Percentiles rank a stretch among this genome's conserved stretches.
Conservation (phyloP, 2,888 invertebrate species). For the Mythimna albipuncta region DNA sequence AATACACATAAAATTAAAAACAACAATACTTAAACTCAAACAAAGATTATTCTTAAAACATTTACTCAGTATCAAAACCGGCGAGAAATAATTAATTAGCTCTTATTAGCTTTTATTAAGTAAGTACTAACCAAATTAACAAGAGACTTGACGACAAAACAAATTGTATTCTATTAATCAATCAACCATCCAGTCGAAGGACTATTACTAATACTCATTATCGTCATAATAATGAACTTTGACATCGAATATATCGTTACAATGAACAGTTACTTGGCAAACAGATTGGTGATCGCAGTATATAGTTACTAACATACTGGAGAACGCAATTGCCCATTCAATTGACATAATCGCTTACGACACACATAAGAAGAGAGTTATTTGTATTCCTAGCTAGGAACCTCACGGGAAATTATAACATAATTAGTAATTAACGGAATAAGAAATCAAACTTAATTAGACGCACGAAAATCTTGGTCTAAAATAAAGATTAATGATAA, state of each 20-base stretch:
- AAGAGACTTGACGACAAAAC: neutral
- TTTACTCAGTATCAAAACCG: neutral
- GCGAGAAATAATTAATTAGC: neutral
- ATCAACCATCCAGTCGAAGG: neutral
- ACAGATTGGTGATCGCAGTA: slow-evolving; percentile 30
- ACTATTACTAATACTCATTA: neutral
- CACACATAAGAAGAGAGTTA: slow-evolving; percentile 10
- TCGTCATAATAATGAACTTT: slow-evolving; percentile 17
- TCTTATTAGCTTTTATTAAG: neutral
- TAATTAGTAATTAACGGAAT: slow-evolving; percentile 8
- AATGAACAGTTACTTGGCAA: slow-evolving; percentile 42
- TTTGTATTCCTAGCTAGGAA: slow-evolving; percentile 26
- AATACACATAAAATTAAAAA: too few species aligned
- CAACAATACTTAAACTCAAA: too few species aligned
- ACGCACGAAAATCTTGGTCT: neutral
- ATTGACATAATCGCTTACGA: slow-evolving; percentile 31
- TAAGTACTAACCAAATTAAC: neutral
- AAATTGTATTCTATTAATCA: neutral
- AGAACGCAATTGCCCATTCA: slow-evolving; percentile 38
- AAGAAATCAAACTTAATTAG: neutral
- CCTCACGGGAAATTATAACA: slow-evolving; percentile 36
- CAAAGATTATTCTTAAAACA: neutral
- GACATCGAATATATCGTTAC: slow-evolving; percentile 19
- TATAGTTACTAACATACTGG: slow-evolving; percentile 24
- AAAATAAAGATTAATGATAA: neutral